A percentile compares a stretch with the other conserved stretches of the same genome.
phyloP scores from a whole-genome alignment of 2,113 vertebrate species.

The Lucifuga dentata region DNA sequence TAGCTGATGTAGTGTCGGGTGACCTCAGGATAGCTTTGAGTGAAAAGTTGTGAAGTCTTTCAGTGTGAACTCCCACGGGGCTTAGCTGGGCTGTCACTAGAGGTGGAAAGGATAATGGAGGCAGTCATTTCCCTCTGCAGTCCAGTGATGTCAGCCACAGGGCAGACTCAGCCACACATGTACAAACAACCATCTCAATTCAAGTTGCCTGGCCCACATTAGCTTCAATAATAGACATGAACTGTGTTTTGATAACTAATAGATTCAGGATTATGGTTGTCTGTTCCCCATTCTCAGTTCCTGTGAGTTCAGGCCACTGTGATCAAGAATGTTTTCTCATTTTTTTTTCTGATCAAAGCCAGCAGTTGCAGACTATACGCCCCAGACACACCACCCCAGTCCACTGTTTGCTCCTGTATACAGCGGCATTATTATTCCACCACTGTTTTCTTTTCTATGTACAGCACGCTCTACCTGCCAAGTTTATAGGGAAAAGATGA shows the following conservation, averaged over 20 bases:
- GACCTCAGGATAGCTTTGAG: slow-evolving; percentile 27
- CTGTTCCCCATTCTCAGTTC: slow-evolving; percentile 42
- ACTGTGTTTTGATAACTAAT: slow-evolving; percentile 58
- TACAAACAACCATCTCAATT: slow-evolving; percentile 29
- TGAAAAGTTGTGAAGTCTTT: slow-evolving; percentile 37
- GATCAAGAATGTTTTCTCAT: slow-evolving; percentile 20
- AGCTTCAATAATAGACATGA: slow-evolving; percentile 43
- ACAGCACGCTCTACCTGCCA: neutral
- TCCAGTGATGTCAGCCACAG: slow-evolving; percentile 45
- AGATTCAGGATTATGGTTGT: slow-evolving; percentile 15
- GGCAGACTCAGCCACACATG: slow-evolving; percentile 42
- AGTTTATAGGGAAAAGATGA: slow-evolving; percentile 19
- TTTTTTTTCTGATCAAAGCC: slow-evolving; percentile 52
- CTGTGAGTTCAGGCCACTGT: slow-evolving; percentile 23
- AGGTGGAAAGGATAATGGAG: slow-evolving; percentile 47
- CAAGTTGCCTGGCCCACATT: slow-evolving; percentile 41
- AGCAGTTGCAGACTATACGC: slow-evolving; percentile 45
- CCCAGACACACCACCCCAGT: slow-evolving; percentile 7
- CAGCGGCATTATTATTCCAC: slow-evolving; percentile 62
- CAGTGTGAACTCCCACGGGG: slow-evolving; percentile 32
- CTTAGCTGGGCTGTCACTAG: slow-evolving; percentile 31
- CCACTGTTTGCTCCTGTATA: slow-evolving; percentile 36
- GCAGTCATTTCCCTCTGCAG: slow-evolving; percentile 25
- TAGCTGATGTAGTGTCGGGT: slow-evolving; percentile 62
- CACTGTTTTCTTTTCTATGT: slow-evolving; percentile 49